Percentiles rank a stretch among this genome's conserved stretches.
Evolutionary conservation across 2,888 invertebrate species (phyloP).

Genomic region (Catonia carolina): DNA sequence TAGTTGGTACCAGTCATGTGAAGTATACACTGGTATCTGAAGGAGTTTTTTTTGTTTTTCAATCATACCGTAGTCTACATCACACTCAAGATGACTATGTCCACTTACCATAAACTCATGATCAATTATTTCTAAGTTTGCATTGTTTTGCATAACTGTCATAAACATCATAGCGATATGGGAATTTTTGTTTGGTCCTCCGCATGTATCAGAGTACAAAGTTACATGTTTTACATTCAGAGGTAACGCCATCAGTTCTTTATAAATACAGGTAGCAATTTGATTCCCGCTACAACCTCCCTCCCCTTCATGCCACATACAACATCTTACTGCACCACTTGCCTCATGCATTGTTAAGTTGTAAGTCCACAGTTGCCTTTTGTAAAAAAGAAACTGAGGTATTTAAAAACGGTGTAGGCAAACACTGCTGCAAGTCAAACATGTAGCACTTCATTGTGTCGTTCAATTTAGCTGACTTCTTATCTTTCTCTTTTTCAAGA

Average conservation of each 20-base stretch:
- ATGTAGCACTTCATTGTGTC: slow-evolving; percentile 14
- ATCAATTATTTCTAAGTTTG: slow-evolving; percentile 28
- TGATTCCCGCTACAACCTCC: slow-evolving; percentile 35
- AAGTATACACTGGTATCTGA: background rate
- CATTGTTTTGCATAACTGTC: slow-evolving; percentile 21
- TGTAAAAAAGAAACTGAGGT: slow-evolving; percentile 15
- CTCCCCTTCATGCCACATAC: slow-evolving; percentile 30
- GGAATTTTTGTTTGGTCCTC: slow-evolving; percentile 34
- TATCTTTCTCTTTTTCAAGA: slow-evolving; percentile 17
- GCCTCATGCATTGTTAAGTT: slow-evolving; percentile 13
- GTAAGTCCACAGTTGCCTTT: slow-evolving; percentile 15
- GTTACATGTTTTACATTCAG: slow-evolving; percentile 22
- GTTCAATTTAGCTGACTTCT: slow-evolving; percentile 16
- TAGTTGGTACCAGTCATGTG: slow-evolving; percentile 9
- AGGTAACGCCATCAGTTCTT: slow-evolving; percentile 6
- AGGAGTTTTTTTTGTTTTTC: slow-evolving; percentile 27
- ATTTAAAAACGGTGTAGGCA: slow-evolving; percentile 21
- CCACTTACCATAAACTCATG: slow-evolving; percentile 33
- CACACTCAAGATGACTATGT: no score
- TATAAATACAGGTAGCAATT: slow-evolving; percentile 33
- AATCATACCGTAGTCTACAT: slow-evolving; percentile 30
- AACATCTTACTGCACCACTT: slow-evolving; percentile 14
- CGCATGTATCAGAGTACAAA: slow-evolving; percentile 32
- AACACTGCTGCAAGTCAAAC: slow-evolving; percentile 25
- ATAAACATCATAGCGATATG: slow-evolving; percentile 33